Base-by-base conservation (phyloP, 2,888 invertebrate genomes). In the Nephrotoma flavescens region DNA sequence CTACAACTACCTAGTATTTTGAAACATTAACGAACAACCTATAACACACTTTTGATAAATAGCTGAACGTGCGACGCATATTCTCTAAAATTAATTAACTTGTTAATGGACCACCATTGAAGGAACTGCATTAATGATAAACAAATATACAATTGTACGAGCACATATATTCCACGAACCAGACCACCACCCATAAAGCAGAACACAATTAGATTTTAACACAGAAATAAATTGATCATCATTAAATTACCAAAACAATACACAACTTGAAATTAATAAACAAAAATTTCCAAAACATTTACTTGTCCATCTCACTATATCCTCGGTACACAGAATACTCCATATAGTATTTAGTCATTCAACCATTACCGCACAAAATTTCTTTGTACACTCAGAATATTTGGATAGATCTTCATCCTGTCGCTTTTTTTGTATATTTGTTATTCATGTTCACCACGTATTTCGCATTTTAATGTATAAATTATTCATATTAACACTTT, bases 401-500 rank as follows among this genome's bases (percentile, higher is more conserved):
- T 31, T 31, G 71, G 71, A 71, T 71, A 9, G 31, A 71, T 31
- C 71, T 52, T 7, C 84, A 42, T 84, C 84, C 42, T 42, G 42
- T 42, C 84, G 42, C 42, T 42, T 84, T 42, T 41, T 84, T 83
- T 6, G n/a, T 84, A 42, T 42, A 6, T 84, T 84, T 84, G 41
- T 84, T 84, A 42, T 84, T 84, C 71, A 71, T 71, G 9, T 71
- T 71, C 31, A 71, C 71, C 71, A 71, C 71, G 71, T 71, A 71
- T 71, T 71, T 71, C 31, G 9, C 6, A 84, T 42, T 84, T 84
- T 84, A 84, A 84, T 84, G 84, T 84, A n/a, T 42, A 84, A 84
- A 84, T 84, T 84, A 84, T 84, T 84, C 84, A 84, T 84, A 84
- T 84, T 84, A 84, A 84, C 84, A 84, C 84, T 84, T 84, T 84